Evolutionary conservation across 2,113 vertebrate genomes (phyloP).

Genomic region (Melospiza melodia): DNA sequence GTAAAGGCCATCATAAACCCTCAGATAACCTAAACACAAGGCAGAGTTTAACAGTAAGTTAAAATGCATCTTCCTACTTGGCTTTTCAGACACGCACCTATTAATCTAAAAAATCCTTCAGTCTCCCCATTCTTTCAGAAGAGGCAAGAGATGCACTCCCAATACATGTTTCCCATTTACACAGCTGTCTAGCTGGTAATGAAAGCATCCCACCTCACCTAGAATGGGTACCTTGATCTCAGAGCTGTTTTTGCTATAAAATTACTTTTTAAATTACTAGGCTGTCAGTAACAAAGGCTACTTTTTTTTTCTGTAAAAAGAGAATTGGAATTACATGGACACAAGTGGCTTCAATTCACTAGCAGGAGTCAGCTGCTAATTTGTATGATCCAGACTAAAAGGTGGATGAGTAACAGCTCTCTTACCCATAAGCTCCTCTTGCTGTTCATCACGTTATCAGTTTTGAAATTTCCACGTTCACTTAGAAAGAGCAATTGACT

Average conservation of each 20-base stretch:
- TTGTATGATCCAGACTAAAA: not conserved
- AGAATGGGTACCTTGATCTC: not conserved
- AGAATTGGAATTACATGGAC: not conserved
- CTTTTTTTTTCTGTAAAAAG: not conserved
- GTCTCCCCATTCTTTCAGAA: not conserved
- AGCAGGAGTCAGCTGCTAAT: not conserved
- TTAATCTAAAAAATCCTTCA: not conserved
- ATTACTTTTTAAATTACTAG: not conserved
- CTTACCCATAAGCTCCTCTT: not conserved
- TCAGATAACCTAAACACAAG: not conserved
- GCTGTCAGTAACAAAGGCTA: not conserved
- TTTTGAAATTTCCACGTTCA: not conserved
- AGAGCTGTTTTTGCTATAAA: not conserved
- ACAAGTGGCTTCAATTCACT: not conserved
- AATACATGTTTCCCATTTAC: not conserved
- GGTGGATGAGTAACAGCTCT: not conserved
- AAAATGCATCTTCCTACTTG: not conserved
- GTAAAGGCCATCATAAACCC: not conserved
- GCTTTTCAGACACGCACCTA: not conserved
- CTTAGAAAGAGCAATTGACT: not conserved
- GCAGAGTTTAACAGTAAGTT: not conserved
- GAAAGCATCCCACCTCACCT: not conserved
- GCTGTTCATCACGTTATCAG: not conserved
- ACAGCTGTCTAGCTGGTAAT: not conserved
- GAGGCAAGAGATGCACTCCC: not conserved